phyloP scores from a whole-genome alignment of 2,888 invertebrate genomes.

The Drosophila setosimentum region DNA sequence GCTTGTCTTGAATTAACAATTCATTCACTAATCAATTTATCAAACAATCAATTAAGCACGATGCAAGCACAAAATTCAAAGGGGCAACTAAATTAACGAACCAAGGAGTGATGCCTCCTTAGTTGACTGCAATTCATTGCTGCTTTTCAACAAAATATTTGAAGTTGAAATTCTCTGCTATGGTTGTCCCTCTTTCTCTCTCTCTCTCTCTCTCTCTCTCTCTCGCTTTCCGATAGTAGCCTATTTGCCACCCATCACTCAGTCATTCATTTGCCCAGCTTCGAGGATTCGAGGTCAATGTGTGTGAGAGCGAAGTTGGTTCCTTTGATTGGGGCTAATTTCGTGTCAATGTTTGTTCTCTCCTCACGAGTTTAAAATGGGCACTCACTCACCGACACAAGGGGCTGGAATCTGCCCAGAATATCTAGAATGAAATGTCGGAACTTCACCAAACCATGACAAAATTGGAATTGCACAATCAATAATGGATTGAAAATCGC shows the following conservation, averaged over 20 bases:
- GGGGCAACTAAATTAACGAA: not conserved
- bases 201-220: not conserved
- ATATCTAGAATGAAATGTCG: not conserved
- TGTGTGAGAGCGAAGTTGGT: not conserved
- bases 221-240: not conserved
- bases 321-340: slow-evolving; percentile 43
- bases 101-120: not conserved
- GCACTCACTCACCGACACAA: not conserved
- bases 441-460: not conserved
- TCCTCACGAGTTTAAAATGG: not conserved
- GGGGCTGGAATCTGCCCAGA: not conserved
- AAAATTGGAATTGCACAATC: not conserved
- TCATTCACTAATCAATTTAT: slow-evolving; percentile 63
- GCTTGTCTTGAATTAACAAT: slow-evolving; percentile 55
- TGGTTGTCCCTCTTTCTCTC: not conserved
- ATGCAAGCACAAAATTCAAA: slow-evolving; percentile 7
- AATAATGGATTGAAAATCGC: not conserved
- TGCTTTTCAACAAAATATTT: not conserved
- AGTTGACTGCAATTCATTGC: slow-evolving; percentile 1
- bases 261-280: not conserved
- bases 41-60: slow-evolving; percentile 62
- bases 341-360: slow-evolving; percentile 41
- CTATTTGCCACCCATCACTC: not conserved
- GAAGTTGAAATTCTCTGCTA: not conserved
- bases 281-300: not conserved